phyloP scores from a whole-genome alignment of 2,797 vertebrate species.

The Odontamblyopus rebecca region DNA sequence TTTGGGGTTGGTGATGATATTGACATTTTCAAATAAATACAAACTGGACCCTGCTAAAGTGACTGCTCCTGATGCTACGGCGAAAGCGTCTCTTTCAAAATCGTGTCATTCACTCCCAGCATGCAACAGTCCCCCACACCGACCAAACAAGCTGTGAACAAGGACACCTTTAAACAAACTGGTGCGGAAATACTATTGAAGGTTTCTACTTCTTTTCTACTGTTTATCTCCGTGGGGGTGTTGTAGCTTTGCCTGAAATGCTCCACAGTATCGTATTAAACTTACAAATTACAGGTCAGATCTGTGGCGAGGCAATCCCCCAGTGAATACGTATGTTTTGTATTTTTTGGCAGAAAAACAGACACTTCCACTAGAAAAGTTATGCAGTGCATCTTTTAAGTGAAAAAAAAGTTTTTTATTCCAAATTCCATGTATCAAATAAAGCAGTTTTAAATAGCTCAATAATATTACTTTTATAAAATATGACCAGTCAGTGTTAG shows the following conservation, averaged over 20 bases:
- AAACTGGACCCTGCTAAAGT: slow-evolving; percentile 41
- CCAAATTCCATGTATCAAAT: too few relatives aligned
- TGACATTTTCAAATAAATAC: slow-evolving; percentile 1
- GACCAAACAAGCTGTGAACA: neutral
- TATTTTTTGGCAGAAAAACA: too few relatives aligned
- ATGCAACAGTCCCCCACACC: neutral
- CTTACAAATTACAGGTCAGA: too few relatives aligned
- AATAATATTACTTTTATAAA: too few relatives aligned
- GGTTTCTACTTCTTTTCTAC: neutral
- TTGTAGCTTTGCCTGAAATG: too few relatives aligned
- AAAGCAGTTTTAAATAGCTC: too few relatives aligned
- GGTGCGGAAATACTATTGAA: neutral
- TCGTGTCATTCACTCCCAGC: slow-evolving; percentile 2
- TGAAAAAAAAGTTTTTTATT: neutral
- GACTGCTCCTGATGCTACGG: slow-evolving; percentile 28
- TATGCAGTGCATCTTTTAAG: too few relatives aligned
- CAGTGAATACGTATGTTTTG: too few relatives aligned
- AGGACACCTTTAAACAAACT: slow-evolving; percentile 3
- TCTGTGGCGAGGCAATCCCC: too few relatives aligned
- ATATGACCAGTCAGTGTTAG: too few relatives aligned
- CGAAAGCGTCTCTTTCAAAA: slow-evolving; percentile 12
- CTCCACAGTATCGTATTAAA: neutral
- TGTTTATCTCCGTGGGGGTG: too few relatives aligned
- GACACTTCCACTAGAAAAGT: too few relatives aligned
- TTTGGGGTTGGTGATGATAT: neutral